Conservation (phyloP, 2,888 invertebrate genomes). For the Drosophila borealis region DNA sequence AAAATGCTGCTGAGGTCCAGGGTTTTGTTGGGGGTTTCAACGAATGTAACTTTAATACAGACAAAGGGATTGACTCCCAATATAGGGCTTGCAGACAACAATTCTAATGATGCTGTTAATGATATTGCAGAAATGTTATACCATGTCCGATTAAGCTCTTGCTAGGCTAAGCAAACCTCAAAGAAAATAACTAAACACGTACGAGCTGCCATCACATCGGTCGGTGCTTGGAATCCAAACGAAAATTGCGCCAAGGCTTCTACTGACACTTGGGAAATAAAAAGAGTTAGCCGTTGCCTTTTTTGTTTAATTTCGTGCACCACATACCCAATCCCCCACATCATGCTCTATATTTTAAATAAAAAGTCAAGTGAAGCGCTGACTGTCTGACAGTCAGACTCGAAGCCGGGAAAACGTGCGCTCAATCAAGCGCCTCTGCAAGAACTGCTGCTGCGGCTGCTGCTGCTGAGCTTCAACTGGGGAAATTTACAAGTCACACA, state of each 20-base stretch:
- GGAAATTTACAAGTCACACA: conserved; percentile 78
- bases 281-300: conserved; percentile 58
- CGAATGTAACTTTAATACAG: conserved; percentile 25
- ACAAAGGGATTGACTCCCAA: conserved; percentile 11
- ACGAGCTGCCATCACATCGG: conserved; percentile 16
- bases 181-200: conserved; percentile 62
- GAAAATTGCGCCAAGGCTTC: conserved; percentile 61
- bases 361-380: conserved; percentile 54
- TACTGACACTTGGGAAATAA: conserved; percentile 67
- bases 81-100: conserved; percentile 37
- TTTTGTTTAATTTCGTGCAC: conserved; percentile 53
- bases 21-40: neutral
- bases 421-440: conserved; percentile 75
- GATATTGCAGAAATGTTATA: conserved; percentile 54
- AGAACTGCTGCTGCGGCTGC: conserved; percentile 15
- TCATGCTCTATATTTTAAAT: conserved; percentile 54
- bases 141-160: neutral
- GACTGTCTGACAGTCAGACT: conserved; percentile 51
- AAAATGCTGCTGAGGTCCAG: conserved; percentile 38
- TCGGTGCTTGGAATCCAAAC: conserved; percentile 27
- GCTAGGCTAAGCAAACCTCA: conserved; percentile 19
- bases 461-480: conserved; percentile 58
- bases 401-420: conserved; percentile 67
- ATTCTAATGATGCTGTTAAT: conserved; percentile 43
- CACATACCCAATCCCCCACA: conserved; percentile 8